Base-by-base conservation (phyloP, 2,888 invertebrate genomes). In the Onchidella celtica region DNA sequence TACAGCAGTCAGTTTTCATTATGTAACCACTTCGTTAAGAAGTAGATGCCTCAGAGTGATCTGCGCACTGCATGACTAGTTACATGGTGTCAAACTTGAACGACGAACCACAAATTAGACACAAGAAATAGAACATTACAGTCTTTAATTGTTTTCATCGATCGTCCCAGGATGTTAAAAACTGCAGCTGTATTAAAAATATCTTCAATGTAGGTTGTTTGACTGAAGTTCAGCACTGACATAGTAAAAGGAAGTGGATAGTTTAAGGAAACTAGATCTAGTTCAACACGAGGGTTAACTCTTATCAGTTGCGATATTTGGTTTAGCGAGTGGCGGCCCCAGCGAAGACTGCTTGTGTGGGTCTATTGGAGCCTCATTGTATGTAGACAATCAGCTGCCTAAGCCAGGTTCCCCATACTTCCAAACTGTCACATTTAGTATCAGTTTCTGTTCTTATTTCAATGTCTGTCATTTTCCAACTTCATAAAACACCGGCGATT, bases 261-360 rank as follows among this genome's bases (percentile, higher is more conserved):
- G 47, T 47, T 6, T 6, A 47, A 47, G 47, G 47, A 47, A 47
- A 47, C 17, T 47, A 17, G 17, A 11, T 47, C 47, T 47, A 57
- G 3, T 14, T 57, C 57, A 24, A 57, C 24, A 57, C 29, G 27
- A 27, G 6, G 6, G 63, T 27, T 63, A 27, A 14, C 63, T 63
- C 63, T 63, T 63, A 63, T 63, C 63, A 63, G 63, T 1, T 27
- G 63, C 63, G n/a, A 63, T 63, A 63, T 63, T 63, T 63, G 63
- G 63, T 63, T 63, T 63, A 6, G 3, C 3, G 14, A 27, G 29
- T 63, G 27, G 9, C 27, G n/a, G 61, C 61, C 27, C 29, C 29
- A 29, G 29, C 14, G 2, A 27, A 29, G 29, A 63, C 27, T 27
- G 63, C n/a, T 63, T 63, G 63, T 63, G 27, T 6, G 47, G 47